phyloP scores from a whole-genome alignment of 2,888 invertebrate genomes.

The Therioaphis trifolii region DNA sequence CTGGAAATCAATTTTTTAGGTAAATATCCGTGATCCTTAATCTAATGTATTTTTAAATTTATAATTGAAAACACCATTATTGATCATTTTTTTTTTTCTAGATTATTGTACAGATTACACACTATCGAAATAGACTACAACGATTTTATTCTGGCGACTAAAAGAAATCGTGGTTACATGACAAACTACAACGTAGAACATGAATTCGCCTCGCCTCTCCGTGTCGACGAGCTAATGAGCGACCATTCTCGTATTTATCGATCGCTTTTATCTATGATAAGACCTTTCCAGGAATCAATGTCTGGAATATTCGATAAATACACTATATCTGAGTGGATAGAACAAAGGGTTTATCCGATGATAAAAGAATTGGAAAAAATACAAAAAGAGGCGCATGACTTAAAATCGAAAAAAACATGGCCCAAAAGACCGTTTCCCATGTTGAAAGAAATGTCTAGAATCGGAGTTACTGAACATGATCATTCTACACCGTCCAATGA shows the following conservation, averaged over 20 bases:
- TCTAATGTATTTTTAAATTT: too few relatives aligned
- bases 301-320: constrained; percentile 74
- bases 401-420: constrained; percentile 73
- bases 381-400: constrained; percentile 71
- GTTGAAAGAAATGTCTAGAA: constrained; percentile 70
- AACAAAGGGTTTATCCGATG: constrained; percentile 75
- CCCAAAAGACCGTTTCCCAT: constrained; percentile 74
- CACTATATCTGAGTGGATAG: constrained; percentile 76
- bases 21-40: too few relatives aligned
- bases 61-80: too few relatives aligned
- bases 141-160: constrained; percentile 64
- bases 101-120: constrained; percentile 70
- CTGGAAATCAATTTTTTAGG: constrained; percentile 72
- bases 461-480: constrained; percentile 68
- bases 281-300: constrained; percentile 73
- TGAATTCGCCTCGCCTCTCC: constrained; percentile 76
- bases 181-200: constrained; percentile 78
- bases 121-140: constrained; percentile 69
- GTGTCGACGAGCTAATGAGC: constrained; percentile 74
- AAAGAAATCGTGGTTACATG: constrained; percentile 72
- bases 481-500: constrained; percentile 30
- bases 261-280: constrained; percentile 72
- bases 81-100: constrained; percentile 67
- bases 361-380: constrained; percentile 72
- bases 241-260: constrained; percentile 74